Conservation (phyloP, 2,113 vertebrate genomes). For the Xyrauchen texanus region DNA sequence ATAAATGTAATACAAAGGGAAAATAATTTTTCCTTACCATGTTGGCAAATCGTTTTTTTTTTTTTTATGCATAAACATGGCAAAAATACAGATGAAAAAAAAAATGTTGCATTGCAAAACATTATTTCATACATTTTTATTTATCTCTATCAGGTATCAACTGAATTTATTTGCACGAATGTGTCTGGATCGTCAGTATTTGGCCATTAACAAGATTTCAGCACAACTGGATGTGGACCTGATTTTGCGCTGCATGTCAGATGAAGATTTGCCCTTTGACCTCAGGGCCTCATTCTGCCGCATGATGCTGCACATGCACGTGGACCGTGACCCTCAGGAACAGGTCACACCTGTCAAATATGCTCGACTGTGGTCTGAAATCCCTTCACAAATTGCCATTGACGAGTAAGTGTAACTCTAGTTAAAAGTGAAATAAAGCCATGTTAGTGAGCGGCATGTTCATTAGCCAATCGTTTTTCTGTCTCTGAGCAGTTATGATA, state of each 20-base stretch:
- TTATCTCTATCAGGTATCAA: slow-evolving; percentile 80
- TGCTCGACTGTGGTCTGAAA: slow-evolving; percentile 95
- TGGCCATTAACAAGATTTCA: slow-evolving; percentile 97
- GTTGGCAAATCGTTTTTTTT: too few relatives aligned
- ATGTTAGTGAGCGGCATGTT: neutral
- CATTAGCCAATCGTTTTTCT: neutral
- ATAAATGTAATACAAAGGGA: too few relatives aligned
- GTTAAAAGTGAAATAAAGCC: neutral
- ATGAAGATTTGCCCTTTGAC: slow-evolving; percentile 94
- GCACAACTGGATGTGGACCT: slow-evolving; percentile 95
- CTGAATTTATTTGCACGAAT: slow-evolving; percentile 97
- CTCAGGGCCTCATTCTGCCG: slow-evolving; percentile 94
- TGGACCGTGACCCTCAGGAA: slow-evolving; percentile 96
- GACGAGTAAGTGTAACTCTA: slow-evolving; percentile 83
- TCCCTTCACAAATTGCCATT: slow-evolving; percentile 95
- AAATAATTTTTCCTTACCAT: too few relatives aligned
- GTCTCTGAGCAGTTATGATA: slow-evolving; percentile 84
- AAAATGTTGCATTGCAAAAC: too few relatives aligned
- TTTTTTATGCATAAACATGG: too few relatives aligned
- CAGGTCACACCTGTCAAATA: slow-evolving; percentile 97
- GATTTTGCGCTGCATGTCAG: slow-evolving; percentile 97
- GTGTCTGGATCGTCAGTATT: slow-evolving; percentile 96
- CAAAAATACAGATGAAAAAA: too few relatives aligned
- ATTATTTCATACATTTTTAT: neutral
- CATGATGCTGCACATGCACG: slow-evolving; percentile 98